Evolutionary conservation across 2,888 invertebrate genomes (phyloP), one percentile per base, ranked within the genome.

Genomic region (Patella pellucida): DNA sequence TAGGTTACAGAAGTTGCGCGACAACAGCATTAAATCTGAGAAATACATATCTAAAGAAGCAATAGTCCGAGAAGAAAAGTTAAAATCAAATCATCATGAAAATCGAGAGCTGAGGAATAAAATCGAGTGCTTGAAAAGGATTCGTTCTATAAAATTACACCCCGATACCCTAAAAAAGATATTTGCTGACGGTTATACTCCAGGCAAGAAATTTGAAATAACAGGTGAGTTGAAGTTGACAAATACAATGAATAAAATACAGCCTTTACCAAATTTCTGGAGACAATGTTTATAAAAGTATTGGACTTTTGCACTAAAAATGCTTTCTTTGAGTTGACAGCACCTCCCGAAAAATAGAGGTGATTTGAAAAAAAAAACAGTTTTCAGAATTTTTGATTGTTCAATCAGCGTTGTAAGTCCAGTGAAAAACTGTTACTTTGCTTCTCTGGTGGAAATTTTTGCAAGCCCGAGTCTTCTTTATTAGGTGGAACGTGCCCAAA

Each of bases 131-230:
- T 79, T 87, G 68, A 80, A 83, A 69, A 78, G 83, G 12, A 86
- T 89, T 52, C 78, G 86, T 5, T 83, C 86, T 52, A 81, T 87
- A 51, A 88, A 89, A 76, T 78, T 81, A 3, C 83, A 87, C 71
- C 85, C 89, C 2, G 78, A 85, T 62, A 88, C 87, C 0, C 81
- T 88, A 14, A 88, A 86, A 76, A 85, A 84, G 77, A 86, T 88
- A 27, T 83, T 82, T 79, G 78, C 81, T 31, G 81, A 85, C 14
- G 87, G 86, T 3, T 87, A 85, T 75, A 73, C 81, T 0, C 86
- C 87, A 4, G 87, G 86, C 9, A 76, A 83, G 19, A 83, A 82
- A 71, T 80, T 83, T 12, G 82, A 84, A 23, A 79, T 80, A n/a
- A 75, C 80, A 79, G 86, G 86, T 87, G 74, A 52, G 71, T 76